Evolutionary conservation across 2,888 invertebrate genomes (phyloP).

Genomic region (Tuberolachnus salignus): DNA sequence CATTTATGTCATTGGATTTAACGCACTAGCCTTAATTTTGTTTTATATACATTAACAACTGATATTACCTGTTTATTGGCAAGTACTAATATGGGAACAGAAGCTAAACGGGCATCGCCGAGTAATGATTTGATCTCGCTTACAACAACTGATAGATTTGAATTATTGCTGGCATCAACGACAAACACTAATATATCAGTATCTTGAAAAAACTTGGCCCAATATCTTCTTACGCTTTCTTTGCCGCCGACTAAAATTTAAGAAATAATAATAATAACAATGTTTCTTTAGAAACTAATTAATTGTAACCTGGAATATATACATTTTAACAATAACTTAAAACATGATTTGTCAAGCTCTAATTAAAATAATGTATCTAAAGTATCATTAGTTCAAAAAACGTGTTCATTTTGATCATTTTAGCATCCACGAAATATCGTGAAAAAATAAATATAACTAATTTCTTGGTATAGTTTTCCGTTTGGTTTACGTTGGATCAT

Average conservation of each 20-base stretch:
- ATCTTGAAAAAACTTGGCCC: constrained; percentile 63
- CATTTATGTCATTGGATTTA: too few species aligned
- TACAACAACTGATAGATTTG: constrained; percentile 62
- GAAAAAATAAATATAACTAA: too few species aligned
- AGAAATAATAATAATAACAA: background rate
- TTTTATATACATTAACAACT: background rate
- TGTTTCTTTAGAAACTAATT: background rate
- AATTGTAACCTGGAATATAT: background rate
- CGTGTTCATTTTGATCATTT: too few species aligned
- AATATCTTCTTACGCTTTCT: constrained; percentile 62
- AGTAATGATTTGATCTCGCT: constrained; percentile 62
- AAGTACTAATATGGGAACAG: constrained; percentile 63
- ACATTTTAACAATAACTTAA: too few species aligned
- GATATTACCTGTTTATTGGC: constrained; percentile 63
- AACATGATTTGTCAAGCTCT: too few species aligned
- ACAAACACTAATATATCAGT: constrained; percentile 64
- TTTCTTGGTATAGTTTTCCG: too few species aligned
- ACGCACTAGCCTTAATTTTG: too few species aligned
- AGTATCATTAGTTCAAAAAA: too few species aligned
- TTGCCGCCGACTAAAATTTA: constrained; percentile 61
- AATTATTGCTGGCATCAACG: constrained; percentile 62
- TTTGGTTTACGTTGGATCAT: too few species aligned
- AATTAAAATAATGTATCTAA: too few species aligned
- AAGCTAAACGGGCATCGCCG: constrained; percentile 62
- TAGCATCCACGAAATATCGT: too few species aligned